Percentiles rank a stretch among this genome's conserved stretches.
phyloP scores from a whole-genome alignment of 2,113 vertebrate genomes.

The Centrocercus urophasianus region DNA sequence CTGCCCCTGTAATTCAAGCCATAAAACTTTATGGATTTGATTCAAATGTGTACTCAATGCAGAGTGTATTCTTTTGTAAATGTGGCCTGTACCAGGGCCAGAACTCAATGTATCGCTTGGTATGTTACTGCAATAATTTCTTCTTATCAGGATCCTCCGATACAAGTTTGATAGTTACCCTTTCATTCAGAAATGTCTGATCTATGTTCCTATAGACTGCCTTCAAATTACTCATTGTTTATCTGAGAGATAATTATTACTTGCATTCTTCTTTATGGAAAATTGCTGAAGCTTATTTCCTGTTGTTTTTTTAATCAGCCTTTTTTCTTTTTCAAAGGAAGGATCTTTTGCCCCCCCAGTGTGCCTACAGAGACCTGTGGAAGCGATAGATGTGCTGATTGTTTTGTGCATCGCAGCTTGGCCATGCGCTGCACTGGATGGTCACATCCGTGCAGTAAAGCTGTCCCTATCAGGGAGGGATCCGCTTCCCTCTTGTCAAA shows the following conservation, averaged over 20 bases:
- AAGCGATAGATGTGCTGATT: neutral
- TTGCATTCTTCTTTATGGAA: neutral
- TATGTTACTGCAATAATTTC: neutral
- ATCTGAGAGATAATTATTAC: neutral
- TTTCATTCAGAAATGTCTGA: neutral
- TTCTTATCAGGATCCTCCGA: neutral
- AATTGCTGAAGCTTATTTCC: neutral
- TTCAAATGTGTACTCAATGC: neutral
- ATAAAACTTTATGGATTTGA: neutral
- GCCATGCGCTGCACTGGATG: fast-evolving
- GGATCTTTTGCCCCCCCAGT: neutral
- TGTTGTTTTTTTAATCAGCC: neutral
- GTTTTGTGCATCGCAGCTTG: neutral
- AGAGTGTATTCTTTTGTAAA: neutral
- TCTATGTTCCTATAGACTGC: neutral
- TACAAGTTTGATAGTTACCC: neutral
- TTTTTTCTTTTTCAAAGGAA: neutral
- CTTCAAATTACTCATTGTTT: neutral
- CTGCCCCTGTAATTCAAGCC: neutral
- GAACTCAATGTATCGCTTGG: neutral
- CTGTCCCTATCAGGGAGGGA: fast-evolving
- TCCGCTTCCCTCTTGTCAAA: neutral
- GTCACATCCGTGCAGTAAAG: fast-evolving
- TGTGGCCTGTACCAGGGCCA: neutral
- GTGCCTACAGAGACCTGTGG: neutral